These are phyloP conservation scores for Gnathonemus echidnorhynchus DNA, from an alignment of 2,113 vertebrate genomes.

Conservation along the genomic window DNA sequence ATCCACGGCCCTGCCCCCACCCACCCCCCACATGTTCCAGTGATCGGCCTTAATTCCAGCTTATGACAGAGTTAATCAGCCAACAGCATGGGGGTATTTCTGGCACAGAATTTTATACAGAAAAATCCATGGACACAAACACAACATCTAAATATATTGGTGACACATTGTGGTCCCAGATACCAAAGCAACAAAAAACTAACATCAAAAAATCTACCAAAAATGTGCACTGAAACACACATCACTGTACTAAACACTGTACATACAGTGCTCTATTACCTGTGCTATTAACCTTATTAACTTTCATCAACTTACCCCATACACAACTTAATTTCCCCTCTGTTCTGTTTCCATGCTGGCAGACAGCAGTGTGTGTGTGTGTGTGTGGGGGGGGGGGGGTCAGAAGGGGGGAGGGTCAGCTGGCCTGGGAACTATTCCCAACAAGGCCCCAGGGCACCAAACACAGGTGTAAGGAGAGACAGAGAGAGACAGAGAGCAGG, in stretches of 20 bases:
- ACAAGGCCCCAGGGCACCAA: neutral
- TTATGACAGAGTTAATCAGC: neutral
- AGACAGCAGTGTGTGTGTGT: neutral
- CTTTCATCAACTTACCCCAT: neutral
- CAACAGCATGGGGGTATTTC: neutral
- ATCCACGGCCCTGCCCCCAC: neutral
- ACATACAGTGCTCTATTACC: neutral
- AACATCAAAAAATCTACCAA: neutral
- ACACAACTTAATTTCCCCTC: neutral
- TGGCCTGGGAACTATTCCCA: neutral
- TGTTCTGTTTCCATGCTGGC: neutral
- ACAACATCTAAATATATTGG: neutral
- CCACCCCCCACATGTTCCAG: conserved; percentile 25
- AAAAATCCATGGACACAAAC: neutral
- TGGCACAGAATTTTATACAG: neutral
- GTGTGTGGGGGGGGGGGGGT: neutral
- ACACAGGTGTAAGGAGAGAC: neutral
- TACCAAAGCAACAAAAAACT: neutral
- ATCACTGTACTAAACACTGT: neutral
- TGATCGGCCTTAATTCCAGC: neutral
- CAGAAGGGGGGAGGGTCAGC: neutral
- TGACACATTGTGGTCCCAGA: neutral
- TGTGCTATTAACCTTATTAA: neutral
- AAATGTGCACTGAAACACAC: neutral
- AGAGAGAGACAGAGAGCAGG: neutral